phyloP scores from a whole-genome alignment of 2,797 vertebrate genomes.

The Phrynocephalus guinanensis region DNA sequence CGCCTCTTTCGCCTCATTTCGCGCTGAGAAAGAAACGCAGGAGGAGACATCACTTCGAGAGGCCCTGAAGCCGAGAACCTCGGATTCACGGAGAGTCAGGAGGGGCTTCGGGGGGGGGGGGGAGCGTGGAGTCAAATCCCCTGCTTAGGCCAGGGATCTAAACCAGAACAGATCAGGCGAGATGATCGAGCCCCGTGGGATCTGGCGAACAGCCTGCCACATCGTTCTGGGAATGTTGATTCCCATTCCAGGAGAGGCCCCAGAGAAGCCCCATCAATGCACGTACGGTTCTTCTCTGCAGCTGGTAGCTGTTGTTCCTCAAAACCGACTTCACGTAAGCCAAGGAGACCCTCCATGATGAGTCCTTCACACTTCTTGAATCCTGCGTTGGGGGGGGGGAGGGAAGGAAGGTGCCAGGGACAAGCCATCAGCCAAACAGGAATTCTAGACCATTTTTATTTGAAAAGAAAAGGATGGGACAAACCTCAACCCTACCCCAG shows the following conservation, averaged over 20 bases:
- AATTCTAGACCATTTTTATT: no score
- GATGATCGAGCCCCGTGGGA: no score
- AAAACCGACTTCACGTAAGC: slow-evolving; percentile 72
- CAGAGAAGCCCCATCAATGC: background rate
- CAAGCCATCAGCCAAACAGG: background rate
- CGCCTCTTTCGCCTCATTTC: slow-evolving; percentile 22
- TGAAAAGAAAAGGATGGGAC: background rate
- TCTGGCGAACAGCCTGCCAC: background rate
- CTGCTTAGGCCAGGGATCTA: no score
- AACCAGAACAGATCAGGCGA: no score
- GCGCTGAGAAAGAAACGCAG: slow-evolving; percentile 3
- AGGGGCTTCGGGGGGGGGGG: no score
- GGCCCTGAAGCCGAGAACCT: no score
- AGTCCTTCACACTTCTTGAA: slow-evolving; percentile 46
- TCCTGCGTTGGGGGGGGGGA: slow-evolving; percentile 47
- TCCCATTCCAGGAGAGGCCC: background rate
- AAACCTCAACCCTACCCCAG: background rate
- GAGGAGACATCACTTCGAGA: no score
- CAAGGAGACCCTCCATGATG: slow-evolving; percentile 73
- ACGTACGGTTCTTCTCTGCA: slow-evolving; percentile 62
- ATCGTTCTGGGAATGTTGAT: no score
- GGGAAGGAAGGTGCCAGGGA: background rate
- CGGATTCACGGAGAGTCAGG: no score
- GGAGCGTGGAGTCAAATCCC: no score
- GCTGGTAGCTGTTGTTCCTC: slow-evolving; percentile 26